Evolutionary conservation across 2,888 invertebrate genomes (phyloP).

Genomic region (Ischnus inquisitorius): DNA sequence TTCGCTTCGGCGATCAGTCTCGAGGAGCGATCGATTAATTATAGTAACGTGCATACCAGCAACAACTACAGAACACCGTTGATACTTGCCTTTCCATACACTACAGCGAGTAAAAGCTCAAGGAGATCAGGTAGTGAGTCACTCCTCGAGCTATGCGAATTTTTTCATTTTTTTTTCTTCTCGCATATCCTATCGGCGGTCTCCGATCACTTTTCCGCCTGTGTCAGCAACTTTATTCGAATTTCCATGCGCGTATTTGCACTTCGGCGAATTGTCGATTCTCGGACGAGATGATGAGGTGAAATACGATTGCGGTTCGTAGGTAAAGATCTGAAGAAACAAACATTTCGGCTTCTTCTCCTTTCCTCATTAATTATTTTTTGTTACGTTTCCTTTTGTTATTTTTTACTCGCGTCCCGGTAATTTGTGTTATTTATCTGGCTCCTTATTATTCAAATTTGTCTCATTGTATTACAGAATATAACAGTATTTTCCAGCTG

Average conservation of each 20-base stretch:
- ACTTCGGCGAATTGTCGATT: not conserved
- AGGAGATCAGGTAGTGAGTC: slow-evolving; percentile 83
- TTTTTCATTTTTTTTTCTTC: slow-evolving; percentile 73
- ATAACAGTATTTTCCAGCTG: not conserved
- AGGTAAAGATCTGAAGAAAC: not conserved
- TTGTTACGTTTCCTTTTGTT: slow-evolving; percentile 48
- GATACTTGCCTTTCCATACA: slow-evolving; percentile 60
- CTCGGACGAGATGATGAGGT: not conserved
- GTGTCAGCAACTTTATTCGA: slow-evolving; percentile 15
- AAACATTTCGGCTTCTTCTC: not conserved
- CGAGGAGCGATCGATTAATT: slow-evolving; percentile 68
- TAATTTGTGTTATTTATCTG: slow-evolving; percentile 19
- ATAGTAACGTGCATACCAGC: slow-evolving; percentile 56
- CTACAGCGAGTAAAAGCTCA: slow-evolving; percentile 76
- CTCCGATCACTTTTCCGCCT: slow-evolving; percentile 60
- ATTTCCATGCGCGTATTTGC: not conserved
- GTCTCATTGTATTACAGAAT: not conserved
- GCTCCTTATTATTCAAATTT: not conserved
- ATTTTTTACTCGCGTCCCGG: slow-evolving; percentile 48
- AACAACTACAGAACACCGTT: slow-evolving; percentile 53
- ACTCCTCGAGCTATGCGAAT: slow-evolving; percentile 78
- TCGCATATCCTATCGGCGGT: slow-evolving; percentile 43
- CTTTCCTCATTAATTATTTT: slow-evolving; percentile 56
- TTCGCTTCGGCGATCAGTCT: slow-evolving; percentile 50
- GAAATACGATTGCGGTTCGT: not conserved